Conservation (phyloP, 30 jellyfish, hydroid and myxozoan genomes). For the Clytia hemisphaerica region DNA sequence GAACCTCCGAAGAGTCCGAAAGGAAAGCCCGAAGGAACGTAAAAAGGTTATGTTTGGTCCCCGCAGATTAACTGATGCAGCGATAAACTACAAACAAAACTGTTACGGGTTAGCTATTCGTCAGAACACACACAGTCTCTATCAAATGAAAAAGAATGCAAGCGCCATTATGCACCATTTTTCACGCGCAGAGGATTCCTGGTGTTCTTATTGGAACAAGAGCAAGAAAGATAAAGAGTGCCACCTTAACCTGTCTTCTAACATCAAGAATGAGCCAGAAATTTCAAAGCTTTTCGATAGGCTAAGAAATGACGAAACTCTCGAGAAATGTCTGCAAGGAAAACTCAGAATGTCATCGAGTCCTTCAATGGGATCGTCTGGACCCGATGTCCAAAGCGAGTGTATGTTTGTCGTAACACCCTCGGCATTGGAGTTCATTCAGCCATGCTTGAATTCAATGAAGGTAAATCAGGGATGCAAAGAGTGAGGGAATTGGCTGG, state of each 20-base stretch:
- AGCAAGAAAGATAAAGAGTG: background rate
- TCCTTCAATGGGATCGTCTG: background rate
- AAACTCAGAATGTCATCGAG: slow-evolving; percentile 3
- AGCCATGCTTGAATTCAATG: slow-evolving; percentile 1
- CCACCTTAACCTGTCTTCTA: background rate
- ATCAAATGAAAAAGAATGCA: background rate
- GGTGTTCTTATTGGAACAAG: slow-evolving; percentile 1
- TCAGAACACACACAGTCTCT: background rate
- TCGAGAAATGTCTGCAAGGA: background rate
- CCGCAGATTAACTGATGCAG: slow-evolving; percentile 12
- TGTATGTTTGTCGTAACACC: background rate
- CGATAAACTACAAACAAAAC: background rate
- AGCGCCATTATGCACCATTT: slow-evolving; percentile 1
- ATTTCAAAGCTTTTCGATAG: background rate
- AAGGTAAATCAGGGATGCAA: background rate
- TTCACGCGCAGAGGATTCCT: slow-evolving; percentile 1
- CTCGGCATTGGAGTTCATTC: background rate
- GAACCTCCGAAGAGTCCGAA: background rate
- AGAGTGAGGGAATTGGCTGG: background rate
- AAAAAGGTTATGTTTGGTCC: slow-evolving; percentile 1
- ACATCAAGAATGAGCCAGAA: slow-evolving; percentile 7
- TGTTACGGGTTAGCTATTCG: slow-evolving; percentile 10
- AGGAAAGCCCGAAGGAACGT: background rate
- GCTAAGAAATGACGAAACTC: background rate
- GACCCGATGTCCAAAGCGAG: background rate